A percentile compares a stretch with the other conserved stretches of the same genome.
phyloP scores from a whole-genome alignment of 2,888 invertebrate species.

The Chelonus formosanus region DNA sequence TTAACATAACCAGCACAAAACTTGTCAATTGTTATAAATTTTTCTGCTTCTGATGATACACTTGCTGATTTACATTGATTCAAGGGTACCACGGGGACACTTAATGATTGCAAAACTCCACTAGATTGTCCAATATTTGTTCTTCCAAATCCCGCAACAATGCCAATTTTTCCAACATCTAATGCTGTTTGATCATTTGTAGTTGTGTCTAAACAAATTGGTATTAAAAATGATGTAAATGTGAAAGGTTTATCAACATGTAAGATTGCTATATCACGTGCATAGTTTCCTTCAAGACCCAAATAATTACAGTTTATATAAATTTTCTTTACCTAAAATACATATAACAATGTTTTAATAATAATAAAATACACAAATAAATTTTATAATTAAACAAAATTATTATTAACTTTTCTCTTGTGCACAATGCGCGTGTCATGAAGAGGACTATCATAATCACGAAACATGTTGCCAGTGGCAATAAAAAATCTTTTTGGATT shows the following conservation, averaged over 20 bases:
- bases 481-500: constrained; percentile 48
- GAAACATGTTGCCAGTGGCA: constrained; percentile 58
- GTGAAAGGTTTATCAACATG: constrained; percentile 47
- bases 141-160: constrained; percentile 60
- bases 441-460: constrained; percentile 50
- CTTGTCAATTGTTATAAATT: constrained; percentile 57
- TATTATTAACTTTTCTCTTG: constrained; percentile 42
- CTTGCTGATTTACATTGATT: constrained; percentile 48
- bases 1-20: constrained; percentile 63
- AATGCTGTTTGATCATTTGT: constrained; percentile 44
- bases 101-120: constrained; percentile 51
- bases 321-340: constrained; percentile 54
- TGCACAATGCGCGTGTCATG: constrained; percentile 47
- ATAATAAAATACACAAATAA: no score
- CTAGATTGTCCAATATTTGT: constrained; percentile 52
- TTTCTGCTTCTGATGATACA: constrained; percentile 40
- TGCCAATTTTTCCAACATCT: constrained; percentile 51
- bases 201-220: constrained; percentile 53
- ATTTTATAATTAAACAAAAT: no score
- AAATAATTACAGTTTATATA: constrained; percentile 51
- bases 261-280: constrained; percentile 56
- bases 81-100: constrained; percentile 54
- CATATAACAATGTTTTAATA: background rate
- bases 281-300: constrained; percentile 55
- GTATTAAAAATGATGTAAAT: constrained; percentile 51